Evolutionary conservation across 1,140 invertebrate species (phyloP).

Genomic region (Leptinotarsa lineolata): DNA sequence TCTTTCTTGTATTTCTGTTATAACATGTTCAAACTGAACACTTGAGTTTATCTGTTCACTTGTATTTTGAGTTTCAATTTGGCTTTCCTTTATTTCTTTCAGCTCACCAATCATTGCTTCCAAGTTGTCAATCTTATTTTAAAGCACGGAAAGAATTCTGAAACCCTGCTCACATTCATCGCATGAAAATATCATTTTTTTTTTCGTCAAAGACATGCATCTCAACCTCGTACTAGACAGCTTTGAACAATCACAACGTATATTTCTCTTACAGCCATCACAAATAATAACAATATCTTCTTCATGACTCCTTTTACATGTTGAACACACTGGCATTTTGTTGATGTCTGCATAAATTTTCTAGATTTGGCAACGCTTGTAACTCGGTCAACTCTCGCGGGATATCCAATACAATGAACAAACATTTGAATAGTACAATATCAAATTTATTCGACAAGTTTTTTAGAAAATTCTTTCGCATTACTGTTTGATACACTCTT

Average conservation of each 20-base stretch:
- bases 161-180: too few relatives aligned
- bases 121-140: background rate
- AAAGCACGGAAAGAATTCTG: background rate
- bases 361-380: background rate
- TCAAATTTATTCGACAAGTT: background rate
- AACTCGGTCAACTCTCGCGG: background rate
- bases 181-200: too few relatives aligned
- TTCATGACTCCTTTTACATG: slow-evolving; percentile 2
- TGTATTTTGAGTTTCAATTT: background rate
- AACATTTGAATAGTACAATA: background rate
- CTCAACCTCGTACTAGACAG: background rate
- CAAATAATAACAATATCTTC: background rate
- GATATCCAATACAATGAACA: background rate
- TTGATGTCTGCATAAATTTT: background rate
- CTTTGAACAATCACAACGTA: slow-evolving; percentile 3
- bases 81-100: slow-evolving; percentile 6
- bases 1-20: background rate
- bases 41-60: background rate
- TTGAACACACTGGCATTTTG: slow-evolving; percentile 6
- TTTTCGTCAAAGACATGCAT: background rate
- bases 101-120: background rate
- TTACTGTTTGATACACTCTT: background rate
- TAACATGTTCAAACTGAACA: slow-evolving; percentile 3
- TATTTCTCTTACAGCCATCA: background rate
- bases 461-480: background rate